Base-by-base conservation (phyloP, 2,888 invertebrate species). In the Lypha dubia region DNA sequence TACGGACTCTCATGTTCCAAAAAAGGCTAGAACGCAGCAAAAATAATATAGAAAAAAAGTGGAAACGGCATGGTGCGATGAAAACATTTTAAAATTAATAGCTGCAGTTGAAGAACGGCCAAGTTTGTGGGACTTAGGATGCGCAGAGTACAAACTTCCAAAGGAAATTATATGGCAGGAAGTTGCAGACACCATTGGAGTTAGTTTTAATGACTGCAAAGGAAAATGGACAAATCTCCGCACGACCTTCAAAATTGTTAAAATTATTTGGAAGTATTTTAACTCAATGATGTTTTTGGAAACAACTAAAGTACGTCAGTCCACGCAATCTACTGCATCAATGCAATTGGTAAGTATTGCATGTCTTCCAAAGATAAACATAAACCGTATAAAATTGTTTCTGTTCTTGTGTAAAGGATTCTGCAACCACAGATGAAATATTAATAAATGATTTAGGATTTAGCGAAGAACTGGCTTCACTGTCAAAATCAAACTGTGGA, bases 201-300 rank as follows among this genome's bases (percentile, higher is more conserved):
- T 35, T 1, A 35, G 35, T 9, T 35, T 35, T 9, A 35, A 35
- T 35, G 35, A 86, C 6, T 81, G 84, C 24, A 84, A 84, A 63
- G 79, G 81, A 28, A 86, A 86, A 79, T 84, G 79, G 79, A 24
- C 75, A 7, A 81, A 86, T 71, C 71, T 81, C 28, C 73, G 71
- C 17, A 84, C 63, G n/a, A 51, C 79, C 0, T 83, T 85, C 5
- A 83, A 74, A n/a, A n/a, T n/a, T n/a, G n/a, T n/a, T n/a, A n/a
- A 53, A 28, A 83, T 85, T 63, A 22, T 22, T 20, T 83, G 85
- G 83, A 68, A 22, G 24, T 83, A 79, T 20, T 85, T 85, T 7
- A 79, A 80, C 17, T 73, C 60, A 13, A 62, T 62, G 60, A 62
- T 62, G 38, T 62, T 38, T 41, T 22, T 38, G 9, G 60, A 62